phyloP scores from a whole-genome alignment of 2,888 invertebrate species.

The Cryptosula pallasiana region DNA sequence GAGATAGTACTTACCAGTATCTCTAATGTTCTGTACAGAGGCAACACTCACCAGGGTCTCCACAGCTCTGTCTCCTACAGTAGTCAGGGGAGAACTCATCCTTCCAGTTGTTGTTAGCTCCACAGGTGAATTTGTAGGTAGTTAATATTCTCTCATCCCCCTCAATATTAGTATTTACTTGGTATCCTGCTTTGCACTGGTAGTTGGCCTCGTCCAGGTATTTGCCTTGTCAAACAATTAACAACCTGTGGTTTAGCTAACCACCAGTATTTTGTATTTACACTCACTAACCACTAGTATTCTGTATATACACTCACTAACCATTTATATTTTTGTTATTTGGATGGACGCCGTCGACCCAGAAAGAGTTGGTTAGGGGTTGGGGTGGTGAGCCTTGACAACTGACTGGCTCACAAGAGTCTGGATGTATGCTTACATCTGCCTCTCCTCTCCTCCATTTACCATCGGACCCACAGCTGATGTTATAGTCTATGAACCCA shows the following conservation, averaged over 20 bases:
- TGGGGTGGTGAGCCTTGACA: constrained; percentile 15
- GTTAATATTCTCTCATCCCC: neutral
- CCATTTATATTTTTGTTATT: neutral
- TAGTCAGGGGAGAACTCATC: neutral
- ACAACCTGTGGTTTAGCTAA: neutral
- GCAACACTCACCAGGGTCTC: constrained; percentile 19
- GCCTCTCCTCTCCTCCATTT: neutral
- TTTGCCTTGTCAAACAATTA: neutral
- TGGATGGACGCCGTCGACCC: constrained; percentile 2
- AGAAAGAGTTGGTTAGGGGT: constrained; percentile 2
- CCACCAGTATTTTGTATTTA: too few species aligned
- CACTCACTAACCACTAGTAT: too few species aligned
- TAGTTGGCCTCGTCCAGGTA: constrained; percentile 7
- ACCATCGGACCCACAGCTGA: neutral
- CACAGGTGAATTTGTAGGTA: neutral
- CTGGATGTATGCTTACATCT: neutral
- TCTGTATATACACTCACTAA: too few species aligned
- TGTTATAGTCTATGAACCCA: constrained; percentile 9
- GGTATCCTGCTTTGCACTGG: neutral
- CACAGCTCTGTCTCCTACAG: constrained; percentile 7
- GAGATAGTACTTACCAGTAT: too few species aligned
- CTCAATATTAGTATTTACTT: neutral
- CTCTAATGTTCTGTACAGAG: too few species aligned
- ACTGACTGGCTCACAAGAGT: neutral
- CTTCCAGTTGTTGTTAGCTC: constrained; percentile 21